These are phyloP conservation scores for Bombus huntii DNA, from an alignment of 1,140 invertebrate genomes.

Conservation along the genomic window DNA sequence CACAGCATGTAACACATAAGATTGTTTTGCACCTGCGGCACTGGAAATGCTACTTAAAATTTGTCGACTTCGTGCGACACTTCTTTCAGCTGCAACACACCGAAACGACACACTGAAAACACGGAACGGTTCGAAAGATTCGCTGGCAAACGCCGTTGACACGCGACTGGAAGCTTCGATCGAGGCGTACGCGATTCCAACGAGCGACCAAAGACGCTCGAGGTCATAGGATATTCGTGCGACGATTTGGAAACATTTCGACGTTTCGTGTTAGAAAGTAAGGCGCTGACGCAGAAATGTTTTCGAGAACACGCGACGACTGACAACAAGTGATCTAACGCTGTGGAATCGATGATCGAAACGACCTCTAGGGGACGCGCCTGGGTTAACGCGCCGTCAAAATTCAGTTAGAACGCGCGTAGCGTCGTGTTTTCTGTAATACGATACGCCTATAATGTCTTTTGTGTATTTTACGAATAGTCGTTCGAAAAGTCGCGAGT, in stretches of 20 bases:
- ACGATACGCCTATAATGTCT: no score
- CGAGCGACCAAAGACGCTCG: not conserved
- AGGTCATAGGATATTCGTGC: not conserved
- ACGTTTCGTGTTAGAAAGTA: not conserved
- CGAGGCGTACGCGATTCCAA: not conserved
- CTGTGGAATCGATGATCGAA: not conserved
- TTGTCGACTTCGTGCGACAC: slow-evolving; percentile 1
- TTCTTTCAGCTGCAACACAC: not conserved
- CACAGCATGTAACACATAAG: slow-evolving; percentile 39
- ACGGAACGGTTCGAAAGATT: no score
- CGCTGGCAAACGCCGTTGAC: no score
- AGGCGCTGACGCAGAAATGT: no score
- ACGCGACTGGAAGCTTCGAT: not conserved
- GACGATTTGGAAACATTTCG: not conserved
- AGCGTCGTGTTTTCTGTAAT: no score
- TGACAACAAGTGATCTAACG: not conserved
- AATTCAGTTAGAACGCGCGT: not conserved
- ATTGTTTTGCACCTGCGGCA: slow-evolving; percentile 48
- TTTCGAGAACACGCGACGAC: not conserved
- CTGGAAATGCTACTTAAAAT: slow-evolving; percentile 39
- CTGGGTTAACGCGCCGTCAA: not conserved
- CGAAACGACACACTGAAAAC: not conserved
- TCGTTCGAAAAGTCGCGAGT: no score
- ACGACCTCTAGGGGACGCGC: not conserved
- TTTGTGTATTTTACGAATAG: no score